Evolutionary conservation across 2,113 vertebrate species (phyloP).

Genomic region (Paedocypris sp.): DNA sequence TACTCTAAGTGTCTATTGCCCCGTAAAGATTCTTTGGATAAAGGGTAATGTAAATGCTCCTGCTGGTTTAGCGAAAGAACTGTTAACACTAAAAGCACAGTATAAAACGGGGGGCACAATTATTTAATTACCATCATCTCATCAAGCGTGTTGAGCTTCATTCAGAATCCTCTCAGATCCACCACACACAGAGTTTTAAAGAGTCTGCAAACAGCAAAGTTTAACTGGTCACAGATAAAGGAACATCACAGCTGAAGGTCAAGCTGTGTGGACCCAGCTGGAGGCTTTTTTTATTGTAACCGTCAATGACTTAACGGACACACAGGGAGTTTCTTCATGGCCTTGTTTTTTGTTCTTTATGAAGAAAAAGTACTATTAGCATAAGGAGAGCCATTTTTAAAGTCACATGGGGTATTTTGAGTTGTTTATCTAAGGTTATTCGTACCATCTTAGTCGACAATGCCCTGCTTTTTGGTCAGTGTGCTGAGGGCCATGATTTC

Average conservation of each 20-base stretch:
- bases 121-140: conserved; percentile 20
- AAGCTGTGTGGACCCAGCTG: conserved; percentile 42
- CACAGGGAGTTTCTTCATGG: background rate
- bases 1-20: background rate
- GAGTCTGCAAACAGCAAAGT: conserved; percentile 11
- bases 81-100: background rate
- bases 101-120: conserved; percentile 20
- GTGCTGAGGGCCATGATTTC: conserved; percentile 37
- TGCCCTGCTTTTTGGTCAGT: conserved; percentile 24
- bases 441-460: background rate
- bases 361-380: background rate
- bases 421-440: no score
- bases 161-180: conserved; percentile 1
- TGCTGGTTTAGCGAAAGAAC: background rate
- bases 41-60: conserved; percentile 14
- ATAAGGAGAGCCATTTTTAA: background rate
- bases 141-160: conserved; percentile 24
- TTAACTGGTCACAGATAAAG: conserved; percentile 19
- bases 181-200: conserved; percentile 30
- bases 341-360: background rate
- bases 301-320: background rate
- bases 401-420: background rate
- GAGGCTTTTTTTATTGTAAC: conserved; percentile 29
- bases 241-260: conserved; percentile 30
- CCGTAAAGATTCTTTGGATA: conserved; percentile 3